These are phyloP conservation scores for Coelopa frigida DNA, from an alignment of 1,140 invertebrate genomes.

Conservation along the genomic window DNA sequence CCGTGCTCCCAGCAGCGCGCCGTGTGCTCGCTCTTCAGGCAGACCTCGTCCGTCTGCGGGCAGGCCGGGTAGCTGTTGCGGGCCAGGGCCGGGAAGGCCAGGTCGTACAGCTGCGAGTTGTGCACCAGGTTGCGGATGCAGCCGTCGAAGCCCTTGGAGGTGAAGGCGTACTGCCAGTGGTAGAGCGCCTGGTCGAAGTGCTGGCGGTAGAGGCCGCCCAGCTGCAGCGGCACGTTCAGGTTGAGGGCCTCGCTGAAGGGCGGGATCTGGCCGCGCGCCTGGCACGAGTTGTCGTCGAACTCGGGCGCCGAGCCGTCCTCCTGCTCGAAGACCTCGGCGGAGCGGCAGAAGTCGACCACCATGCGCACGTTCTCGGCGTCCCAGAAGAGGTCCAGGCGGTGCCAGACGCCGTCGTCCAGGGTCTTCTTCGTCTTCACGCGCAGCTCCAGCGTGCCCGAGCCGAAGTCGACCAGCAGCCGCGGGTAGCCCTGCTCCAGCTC, in stretches of 20 bases:
- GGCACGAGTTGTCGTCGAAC: conserved; percentile 55
- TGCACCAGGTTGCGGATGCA: conserved; percentile 63
- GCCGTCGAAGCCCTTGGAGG: conserved; percentile 54
- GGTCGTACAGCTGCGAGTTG: conserved; percentile 60
- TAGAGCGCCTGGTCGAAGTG: conserved; percentile 50
- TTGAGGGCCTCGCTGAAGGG: conserved; percentile 64
- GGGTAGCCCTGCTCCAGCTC: conserved; percentile 60
- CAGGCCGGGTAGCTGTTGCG: conserved; percentile 53
- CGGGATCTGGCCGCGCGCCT: conserved; percentile 53
- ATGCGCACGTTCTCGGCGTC: conserved; percentile 54
- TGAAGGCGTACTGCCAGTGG: conserved; percentile 49
- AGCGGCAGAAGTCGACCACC: conserved; percentile 58
- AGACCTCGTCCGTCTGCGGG: conserved; percentile 52
- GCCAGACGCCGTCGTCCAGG: conserved; percentile 62
- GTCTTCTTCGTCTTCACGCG: conserved; percentile 51
- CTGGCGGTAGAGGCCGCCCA: conserved; percentile 55
- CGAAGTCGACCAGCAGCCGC: conserved; percentile 59
- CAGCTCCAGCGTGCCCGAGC: conserved; percentile 57
- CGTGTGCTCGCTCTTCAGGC: conserved; percentile 47
- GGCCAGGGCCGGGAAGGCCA: conserved; percentile 51
- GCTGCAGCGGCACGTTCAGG: conserved; percentile 59
- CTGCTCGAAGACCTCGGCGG: conserved; percentile 48
- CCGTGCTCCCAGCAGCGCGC: conserved; percentile 54
- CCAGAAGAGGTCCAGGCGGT: conserved; percentile 61
- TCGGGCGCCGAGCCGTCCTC: conserved; percentile 51